Evolutionary conservation across 2,113 vertebrate genomes (phyloP).

Genomic region (Limnothrissa miodon): DNA sequence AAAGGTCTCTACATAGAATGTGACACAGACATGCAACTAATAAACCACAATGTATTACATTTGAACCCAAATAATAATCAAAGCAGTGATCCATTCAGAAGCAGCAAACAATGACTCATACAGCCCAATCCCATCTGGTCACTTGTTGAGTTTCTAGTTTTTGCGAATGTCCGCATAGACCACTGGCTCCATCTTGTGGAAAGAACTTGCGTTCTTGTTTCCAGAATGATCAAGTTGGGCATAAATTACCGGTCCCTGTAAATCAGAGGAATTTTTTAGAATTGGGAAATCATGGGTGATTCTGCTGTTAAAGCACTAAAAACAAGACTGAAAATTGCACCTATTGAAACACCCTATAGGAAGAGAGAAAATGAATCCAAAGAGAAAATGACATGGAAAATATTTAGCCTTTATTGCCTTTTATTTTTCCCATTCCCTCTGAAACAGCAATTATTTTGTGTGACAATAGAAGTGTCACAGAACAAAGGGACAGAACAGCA

Average conservation of each 20-base stretch:
- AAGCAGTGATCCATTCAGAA: constrained; percentile 26
- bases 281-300: background rate
- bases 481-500: background rate
- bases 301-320: background rate
- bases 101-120: constrained; percentile 13
- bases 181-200: constrained; percentile 95
- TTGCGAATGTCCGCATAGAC: constrained; percentile 94
- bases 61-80: background rate
- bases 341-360: background rate
- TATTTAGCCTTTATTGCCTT: background rate
- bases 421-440: background rate
- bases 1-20: background rate
- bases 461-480: background rate
- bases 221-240: constrained; percentile 95
- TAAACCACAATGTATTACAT: constrained; percentile 12
- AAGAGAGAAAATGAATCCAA: background rate
- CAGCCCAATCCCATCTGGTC: background rate
- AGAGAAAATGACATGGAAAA: background rate
- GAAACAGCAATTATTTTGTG: background rate
- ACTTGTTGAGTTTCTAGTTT: constrained; percentile 69
- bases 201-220: constrained; percentile 79
- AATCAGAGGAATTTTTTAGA: background rate
- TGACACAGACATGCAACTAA: background rate
- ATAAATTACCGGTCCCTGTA: constrained; percentile 94
- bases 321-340: background rate